Conservation (phyloP, 2,113 vertebrate genomes). For the Ammodytes marinus region DNA sequence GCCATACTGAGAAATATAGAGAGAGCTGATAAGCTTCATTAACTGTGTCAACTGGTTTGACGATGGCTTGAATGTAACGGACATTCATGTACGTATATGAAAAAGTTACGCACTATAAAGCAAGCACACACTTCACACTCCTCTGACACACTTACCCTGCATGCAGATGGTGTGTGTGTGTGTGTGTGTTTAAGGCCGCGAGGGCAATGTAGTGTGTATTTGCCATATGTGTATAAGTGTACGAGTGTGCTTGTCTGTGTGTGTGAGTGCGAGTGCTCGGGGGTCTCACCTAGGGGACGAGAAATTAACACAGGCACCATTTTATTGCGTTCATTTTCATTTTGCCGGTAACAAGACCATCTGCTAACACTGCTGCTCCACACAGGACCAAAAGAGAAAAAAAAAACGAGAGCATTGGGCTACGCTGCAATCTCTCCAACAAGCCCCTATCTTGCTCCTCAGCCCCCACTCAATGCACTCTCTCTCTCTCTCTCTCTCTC, state of each 20-base stretch:
- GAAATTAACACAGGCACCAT: constrained; percentile 88
- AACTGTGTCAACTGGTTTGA: no score
- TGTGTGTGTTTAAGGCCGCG: constrained; percentile 75
- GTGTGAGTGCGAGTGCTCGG: constrained; percentile 38
- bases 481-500: no score
- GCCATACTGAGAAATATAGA: no score
- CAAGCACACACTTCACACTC: constrained; percentile 76
- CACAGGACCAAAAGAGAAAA: constrained; percentile 34
- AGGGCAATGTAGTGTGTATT: constrained; percentile 58
- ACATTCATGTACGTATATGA: no score
- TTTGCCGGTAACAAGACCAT: constrained; percentile 88
- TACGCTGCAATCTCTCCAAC: constrained; percentile 68
- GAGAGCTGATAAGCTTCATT: no score
- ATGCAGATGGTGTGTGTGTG: constrained; percentile 78
- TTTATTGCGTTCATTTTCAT: constrained; percentile 87
- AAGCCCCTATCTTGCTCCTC: constrained; percentile 34
- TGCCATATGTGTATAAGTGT: constrained; percentile 33
- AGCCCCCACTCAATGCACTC: constrained; percentile 10
- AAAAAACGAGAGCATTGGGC: constrained; percentile 51
- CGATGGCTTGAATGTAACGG: no score
- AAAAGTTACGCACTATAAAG: constrained; percentile 25
- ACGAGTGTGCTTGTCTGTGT: constrained; percentile 32
- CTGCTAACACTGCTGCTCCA: constrained; percentile 86
- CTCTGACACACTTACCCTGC: constrained; percentile 73
- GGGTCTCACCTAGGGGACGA: constrained; percentile 84